Base-by-base conservation (phyloP, 1,140 invertebrate genomes). In the Lanistes nyassanus region DNA sequence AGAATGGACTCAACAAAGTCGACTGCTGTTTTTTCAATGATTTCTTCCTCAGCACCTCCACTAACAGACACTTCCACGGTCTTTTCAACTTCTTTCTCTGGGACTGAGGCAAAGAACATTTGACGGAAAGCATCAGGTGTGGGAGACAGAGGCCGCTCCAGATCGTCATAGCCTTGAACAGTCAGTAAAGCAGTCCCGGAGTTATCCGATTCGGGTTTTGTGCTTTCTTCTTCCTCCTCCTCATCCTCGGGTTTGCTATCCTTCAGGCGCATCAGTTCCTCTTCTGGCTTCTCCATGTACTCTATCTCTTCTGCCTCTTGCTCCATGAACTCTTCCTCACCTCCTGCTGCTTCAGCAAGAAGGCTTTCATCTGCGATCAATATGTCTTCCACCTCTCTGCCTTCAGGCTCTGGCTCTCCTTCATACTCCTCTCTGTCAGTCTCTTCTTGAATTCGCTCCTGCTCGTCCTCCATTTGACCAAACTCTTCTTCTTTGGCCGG, bases 241-340 rank as follows among this genome's bases (percentile, higher is more conserved):
- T 88, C 76, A 75, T 89, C 88, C 82, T 90, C 88, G 74, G 89
- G 86, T 74, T 86, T 87, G 42, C 80, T 85, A 75, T 91, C 90
- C 83, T 91, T 90, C 34, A 88, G 73, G 68, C 87, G 88, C 23
- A 89, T 67, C 67, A 87, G 74, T 64, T 80, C 83, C 76, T 82
- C 76, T 71, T 87, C 82, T 34, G 81, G 76, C 70, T 88, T 87
- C 76, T 89, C 84, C 80, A 76, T 76, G 77, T 76, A 78, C 55
- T 82, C 76, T 31, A 80, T 78, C 51, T 83, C 80, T 36, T 83
- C 77, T 64, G 76, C 71, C 67, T 75, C 79, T 34, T 73, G 67
- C 51, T 69, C 55, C 36, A 72, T 72, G 72, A 74, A 65, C 31
- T 83, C 81, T 56, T 77, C 75, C 7, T 78, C 67, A 53, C 71